A percentile compares a stretch with the other conserved stretches of the same genome.
Evolutionary conservation across 2,888 invertebrate genomes (phyloP).

Genomic region (Volucella bombylans): DNA sequence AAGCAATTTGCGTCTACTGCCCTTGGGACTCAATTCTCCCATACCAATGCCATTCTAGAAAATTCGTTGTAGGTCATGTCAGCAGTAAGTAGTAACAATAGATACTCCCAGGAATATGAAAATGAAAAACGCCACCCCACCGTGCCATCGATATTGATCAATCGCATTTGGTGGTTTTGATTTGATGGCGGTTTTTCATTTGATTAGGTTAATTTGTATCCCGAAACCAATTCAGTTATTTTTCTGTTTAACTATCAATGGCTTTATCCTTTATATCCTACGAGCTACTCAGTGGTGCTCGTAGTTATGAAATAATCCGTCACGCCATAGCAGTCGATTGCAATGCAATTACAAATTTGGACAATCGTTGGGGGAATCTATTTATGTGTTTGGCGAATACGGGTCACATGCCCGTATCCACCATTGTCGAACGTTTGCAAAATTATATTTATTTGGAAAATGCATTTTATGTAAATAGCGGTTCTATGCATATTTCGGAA

Average conservation of each 20-base stretch:
- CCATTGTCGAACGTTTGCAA: slow-evolving; percentile 14
- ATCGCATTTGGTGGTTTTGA: slow-evolving; percentile 1
- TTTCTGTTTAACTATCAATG: background rate
- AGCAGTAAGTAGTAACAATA: background rate
- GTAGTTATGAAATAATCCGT: slow-evolving; percentile 35
- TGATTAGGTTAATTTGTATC: slow-evolving; percentile 29
- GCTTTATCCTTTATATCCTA: background rate
- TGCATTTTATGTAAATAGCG: slow-evolving; percentile 54
- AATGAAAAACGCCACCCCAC: background rate
- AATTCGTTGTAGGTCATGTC: too few relatives aligned
- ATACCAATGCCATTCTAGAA: too few relatives aligned
- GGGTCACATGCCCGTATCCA: slow-evolving; percentile 21
- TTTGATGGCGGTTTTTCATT: slow-evolving; percentile 22
- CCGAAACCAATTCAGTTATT: background rate
- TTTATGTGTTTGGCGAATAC: slow-evolving; percentile 29
- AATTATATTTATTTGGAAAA: slow-evolving; percentile 19
- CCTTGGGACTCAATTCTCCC: too few relatives aligned
- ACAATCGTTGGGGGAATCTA: slow-evolving; percentile 31
- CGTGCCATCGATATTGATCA: background rate
- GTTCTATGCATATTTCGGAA: slow-evolving; percentile 13
- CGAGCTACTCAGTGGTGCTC: background rate
- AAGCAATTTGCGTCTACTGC: too few relatives aligned
- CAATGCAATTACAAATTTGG: slow-evolving; percentile 32
- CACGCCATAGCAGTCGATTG: background rate
- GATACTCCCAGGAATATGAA: background rate